These are phyloP conservation scores for Anolis carolinensis DNA, from an alignment of 2,113 vertebrate species.

Conservation along the genomic window DNA sequence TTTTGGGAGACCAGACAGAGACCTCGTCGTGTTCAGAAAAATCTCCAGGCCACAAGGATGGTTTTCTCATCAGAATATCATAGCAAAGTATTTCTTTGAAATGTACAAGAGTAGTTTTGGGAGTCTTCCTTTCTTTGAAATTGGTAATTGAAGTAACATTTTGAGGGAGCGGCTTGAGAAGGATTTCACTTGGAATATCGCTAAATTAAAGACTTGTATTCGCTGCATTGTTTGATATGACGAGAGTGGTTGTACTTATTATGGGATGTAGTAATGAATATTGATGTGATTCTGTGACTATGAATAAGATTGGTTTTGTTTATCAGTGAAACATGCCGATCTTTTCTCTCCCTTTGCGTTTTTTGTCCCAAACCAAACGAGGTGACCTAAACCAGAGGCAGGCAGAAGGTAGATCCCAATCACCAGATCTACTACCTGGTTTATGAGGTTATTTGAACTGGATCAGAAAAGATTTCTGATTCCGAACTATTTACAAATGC, in stretches of 20 bases:
- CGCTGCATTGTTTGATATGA: neutral
- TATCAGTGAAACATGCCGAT: neutral
- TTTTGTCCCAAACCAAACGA: neutral
- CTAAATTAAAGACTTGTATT: neutral
- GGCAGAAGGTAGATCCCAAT: neutral
- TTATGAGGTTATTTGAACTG: neutral
- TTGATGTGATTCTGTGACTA: neutral
- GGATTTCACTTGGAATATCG: neutral
- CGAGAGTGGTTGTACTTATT: neutral
- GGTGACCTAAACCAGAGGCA: neutral
- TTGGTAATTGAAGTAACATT: neutral
- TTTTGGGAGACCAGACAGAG: too few species aligned
- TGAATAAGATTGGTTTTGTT: neutral
- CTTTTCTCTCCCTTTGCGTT: neutral
- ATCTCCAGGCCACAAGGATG: neutral
- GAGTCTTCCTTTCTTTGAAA: neutral
- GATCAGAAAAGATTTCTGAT: neutral
- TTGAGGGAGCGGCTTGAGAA: neutral
- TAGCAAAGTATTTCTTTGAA: neutral
- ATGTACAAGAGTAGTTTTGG: neutral
- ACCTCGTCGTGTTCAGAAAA: neutral
- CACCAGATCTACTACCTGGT: neutral
- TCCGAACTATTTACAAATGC: neutral
- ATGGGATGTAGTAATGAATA: neutral
- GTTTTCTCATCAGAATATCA: slow-evolving; percentile 9